Evolutionary conservation across 1,140 invertebrate genomes (phyloP).

Genomic region (Microplitis mediator): DNA sequence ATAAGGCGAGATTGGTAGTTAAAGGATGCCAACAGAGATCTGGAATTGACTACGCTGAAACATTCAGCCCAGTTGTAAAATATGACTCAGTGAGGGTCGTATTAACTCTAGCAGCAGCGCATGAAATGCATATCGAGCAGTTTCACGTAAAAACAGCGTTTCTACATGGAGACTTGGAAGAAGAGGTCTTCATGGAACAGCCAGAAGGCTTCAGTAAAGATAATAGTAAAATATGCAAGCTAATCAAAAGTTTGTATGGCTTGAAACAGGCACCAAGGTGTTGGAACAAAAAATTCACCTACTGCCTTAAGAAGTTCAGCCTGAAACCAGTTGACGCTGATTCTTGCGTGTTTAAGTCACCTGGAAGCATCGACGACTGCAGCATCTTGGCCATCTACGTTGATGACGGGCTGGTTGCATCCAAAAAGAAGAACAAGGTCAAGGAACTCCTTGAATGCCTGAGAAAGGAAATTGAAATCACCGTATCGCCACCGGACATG

Average conservation of each 20-base stretch:
- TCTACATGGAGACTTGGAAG: conserved; percentile 5
- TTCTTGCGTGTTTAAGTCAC: background rate
- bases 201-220: background rate
- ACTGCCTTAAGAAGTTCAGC: background rate
- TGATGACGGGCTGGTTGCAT: background rate
- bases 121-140: background rate
- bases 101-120: background rate
- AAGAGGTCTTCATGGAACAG: background rate
- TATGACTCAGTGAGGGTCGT: background rate
- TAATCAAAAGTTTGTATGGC: conserved; percentile 1
- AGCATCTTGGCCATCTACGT: background rate
- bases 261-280: background rate
- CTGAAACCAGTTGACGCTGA: background rate
- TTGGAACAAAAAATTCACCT: background rate
- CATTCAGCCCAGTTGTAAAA: background rate
- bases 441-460: no score
- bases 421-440: no score
- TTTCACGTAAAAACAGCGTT: conserved; percentile 8
- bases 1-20: conserved; percentile 4
- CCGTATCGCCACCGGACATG: background rate
- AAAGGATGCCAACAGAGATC: background rate
- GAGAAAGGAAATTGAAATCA: background rate
- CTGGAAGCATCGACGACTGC: background rate
- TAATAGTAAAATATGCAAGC: background rate
- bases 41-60: conserved; percentile 1